Percentiles rank a stretch among this genome's conserved stretches.
Conservation (phyloP, 2,888 invertebrate species). For the Morpho deidamia region DNA sequence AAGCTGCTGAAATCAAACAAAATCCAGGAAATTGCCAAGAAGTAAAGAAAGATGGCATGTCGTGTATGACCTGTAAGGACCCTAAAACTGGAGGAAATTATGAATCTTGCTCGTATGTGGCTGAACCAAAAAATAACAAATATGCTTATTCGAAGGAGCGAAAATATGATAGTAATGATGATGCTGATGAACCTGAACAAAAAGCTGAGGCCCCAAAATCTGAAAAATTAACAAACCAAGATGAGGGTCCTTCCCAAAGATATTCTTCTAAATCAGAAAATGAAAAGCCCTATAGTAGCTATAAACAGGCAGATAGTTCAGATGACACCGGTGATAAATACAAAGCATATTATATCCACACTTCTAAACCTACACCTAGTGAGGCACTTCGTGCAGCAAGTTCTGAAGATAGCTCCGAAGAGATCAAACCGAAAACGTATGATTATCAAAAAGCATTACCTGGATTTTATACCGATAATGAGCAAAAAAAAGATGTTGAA, state of each 20-base stretch:
- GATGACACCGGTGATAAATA: conserved; percentile 53
- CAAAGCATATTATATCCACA: conserved; percentile 60
- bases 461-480: conserved; percentile 72
- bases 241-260: conserved; percentile 42
- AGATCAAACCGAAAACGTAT: conserved; percentile 54
- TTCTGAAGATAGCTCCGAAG: conserved; percentile 54
- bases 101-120: conserved; percentile 88
- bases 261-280: conserved; percentile 39
- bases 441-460: conserved; percentile 69
- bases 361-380: conserved; percentile 55
- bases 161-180: conserved; percentile 79
- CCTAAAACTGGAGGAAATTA: conserved; percentile 86
- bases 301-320: conserved; percentile 41
- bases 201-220: conserved; percentile 51
- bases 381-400: conserved; percentile 53
- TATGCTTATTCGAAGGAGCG: conserved; percentile 82
- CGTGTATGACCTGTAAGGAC: conserved; percentile 86
- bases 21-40: conserved; percentile 82
- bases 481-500: conserved; percentile 82
- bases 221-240: conserved; percentile 49
- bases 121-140: conserved; percentile 84
- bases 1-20: conserved; percentile 80
- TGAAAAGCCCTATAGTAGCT: conserved; percentile 43
- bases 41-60: conserved; percentile 81
- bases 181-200: conserved; percentile 70